A percentile compares a stretch with the other conserved stretches of the same genome.
These are phyloP conservation scores for Halichoeres trimaculatus DNA, from an alignment of 2,113 vertebrate genomes.

Conservation along the genomic window DNA sequence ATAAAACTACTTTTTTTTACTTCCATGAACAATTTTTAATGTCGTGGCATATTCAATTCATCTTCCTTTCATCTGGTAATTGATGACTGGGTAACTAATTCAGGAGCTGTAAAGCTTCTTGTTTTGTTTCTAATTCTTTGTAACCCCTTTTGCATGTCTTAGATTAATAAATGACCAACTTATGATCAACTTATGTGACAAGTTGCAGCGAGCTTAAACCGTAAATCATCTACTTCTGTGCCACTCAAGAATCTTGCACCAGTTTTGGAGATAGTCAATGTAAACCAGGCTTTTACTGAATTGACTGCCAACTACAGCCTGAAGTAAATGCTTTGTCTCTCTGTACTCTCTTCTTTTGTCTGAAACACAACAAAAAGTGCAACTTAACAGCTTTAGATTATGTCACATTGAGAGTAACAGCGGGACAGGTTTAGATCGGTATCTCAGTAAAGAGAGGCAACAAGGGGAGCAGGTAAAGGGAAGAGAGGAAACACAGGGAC, in stretches of 20 bases:
- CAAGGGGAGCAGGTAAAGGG: constrained; percentile 44
- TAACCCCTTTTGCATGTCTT: no score
- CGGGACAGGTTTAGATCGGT: constrained; percentile 22
- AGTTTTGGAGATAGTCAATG: background rate
- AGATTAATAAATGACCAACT: no score
- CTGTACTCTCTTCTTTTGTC: background rate
- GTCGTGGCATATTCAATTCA: no score
- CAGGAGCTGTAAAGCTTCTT: no score
- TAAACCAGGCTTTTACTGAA: background rate
- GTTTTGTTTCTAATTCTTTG: no score
- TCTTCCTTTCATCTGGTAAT: no score
- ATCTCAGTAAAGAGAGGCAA: constrained; percentile 37
- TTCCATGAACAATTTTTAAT: no score
- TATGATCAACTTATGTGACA: no score
- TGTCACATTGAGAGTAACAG: constrained; percentile 36
- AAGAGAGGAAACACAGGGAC: constrained; percentile 59
- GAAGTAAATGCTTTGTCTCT: background rate
- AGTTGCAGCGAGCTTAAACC: background rate
- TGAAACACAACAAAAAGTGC: background rate
- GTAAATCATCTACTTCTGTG: background rate
- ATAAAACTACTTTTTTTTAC: no score
- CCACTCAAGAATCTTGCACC: background rate
- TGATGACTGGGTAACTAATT: no score
- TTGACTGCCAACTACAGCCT: background rate
- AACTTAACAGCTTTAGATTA: background rate